Conservation (phyloP, 2,113 vertebrate species). For the Odobenus rosmarus region DNA sequence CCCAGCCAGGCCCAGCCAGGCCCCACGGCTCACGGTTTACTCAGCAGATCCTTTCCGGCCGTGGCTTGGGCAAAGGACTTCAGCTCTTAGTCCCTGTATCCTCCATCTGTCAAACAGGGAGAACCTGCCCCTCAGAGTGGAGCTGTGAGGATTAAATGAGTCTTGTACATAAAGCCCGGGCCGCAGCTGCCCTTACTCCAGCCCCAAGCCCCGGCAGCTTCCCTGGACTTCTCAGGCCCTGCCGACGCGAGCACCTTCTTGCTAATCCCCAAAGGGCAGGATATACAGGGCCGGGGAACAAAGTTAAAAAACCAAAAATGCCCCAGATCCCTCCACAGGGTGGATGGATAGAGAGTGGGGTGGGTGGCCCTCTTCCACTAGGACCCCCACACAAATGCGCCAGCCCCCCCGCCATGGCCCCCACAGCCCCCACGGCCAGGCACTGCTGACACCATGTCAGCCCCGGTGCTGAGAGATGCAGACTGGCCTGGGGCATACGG, state of each 20-base stretch:
- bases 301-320: not conserved
- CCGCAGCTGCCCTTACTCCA: not conserved
- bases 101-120: not conserved
- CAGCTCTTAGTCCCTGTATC: not conserved
- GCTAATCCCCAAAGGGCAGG: not conserved
- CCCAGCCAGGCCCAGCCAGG: not conserved
- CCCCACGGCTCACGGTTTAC: not conserved
- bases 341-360: not conserved
- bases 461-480: not conserved
- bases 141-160: slow-evolving; percentile 15
- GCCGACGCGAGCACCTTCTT: not conserved
- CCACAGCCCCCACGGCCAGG: not conserved
- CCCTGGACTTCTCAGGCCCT: not conserved
- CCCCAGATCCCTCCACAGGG: not conserved
- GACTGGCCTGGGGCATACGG: not conserved
- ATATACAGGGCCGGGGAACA: not conserved
- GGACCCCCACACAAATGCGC: not conserved
- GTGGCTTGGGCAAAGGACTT: slow-evolving; percentile 19
- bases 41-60: not conserved
- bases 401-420: no score
- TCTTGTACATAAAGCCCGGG: not conserved
- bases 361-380: not conserved
- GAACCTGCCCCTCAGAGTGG: not conserved
- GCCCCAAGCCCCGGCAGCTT: not conserved
- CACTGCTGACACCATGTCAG: not conserved